Conservation (phyloP, 2,888 invertebrate genomes). For the Harpagoxenus sublaevis region DNA sequence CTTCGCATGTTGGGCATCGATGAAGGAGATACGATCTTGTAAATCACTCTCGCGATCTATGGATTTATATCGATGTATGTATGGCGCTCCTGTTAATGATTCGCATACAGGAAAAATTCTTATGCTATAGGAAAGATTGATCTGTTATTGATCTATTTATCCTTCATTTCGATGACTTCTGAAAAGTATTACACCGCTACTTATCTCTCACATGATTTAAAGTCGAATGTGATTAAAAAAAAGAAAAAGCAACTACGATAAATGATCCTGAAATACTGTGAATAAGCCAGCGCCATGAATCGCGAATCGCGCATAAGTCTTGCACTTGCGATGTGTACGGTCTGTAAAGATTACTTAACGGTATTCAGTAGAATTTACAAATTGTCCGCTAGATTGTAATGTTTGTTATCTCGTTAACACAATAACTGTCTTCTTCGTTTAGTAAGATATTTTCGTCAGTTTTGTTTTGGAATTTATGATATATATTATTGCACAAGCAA, state of each 20-base stretch:
- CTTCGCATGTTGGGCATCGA: conserved; percentile 95
- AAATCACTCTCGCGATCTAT: conserved; percentile 59
- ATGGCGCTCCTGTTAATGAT: not conserved
- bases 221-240: not conserved
- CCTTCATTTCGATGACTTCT: not conserved
- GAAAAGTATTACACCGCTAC: not conserved
- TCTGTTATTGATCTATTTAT: conserved; percentile 4
- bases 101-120: not conserved
- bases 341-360: conserved; percentile 51
- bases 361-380: conserved; percentile 26
- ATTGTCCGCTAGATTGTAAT: conserved; percentile 28
- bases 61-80: not conserved
- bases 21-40: conserved; percentile 89
- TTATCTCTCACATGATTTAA: not conserved
- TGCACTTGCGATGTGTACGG: not conserved
- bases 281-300: not conserved
- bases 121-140: not conserved
- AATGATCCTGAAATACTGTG: conserved; percentile 4
- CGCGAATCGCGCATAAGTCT: not conserved
- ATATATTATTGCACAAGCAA: not conserved
- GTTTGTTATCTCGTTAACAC: conserved; percentile 39
- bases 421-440: not conserved
- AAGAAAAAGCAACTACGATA: not conserved
- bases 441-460: not conserved
- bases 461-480: not conserved